Base-by-base conservation (phyloP, 2,888 invertebrate genomes). In the Synanthedon andrenaeformis region DNA sequence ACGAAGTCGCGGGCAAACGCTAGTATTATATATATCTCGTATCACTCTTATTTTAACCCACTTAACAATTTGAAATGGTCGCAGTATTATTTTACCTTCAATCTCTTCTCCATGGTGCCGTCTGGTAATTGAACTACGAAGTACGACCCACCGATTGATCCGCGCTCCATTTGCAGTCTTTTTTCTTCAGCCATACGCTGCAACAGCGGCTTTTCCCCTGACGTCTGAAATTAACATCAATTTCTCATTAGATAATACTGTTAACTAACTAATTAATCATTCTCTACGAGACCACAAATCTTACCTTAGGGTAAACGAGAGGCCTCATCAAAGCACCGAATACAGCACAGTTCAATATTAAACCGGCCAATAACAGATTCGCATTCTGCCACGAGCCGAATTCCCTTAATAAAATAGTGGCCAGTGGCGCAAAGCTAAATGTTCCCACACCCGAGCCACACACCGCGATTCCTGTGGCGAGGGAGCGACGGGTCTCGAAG, bases 381-480 rank as follows among this genome's bases (percentile, higher is more conserved):
- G 97, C 94, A 62, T 93, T 95, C 79, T 94, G 93, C 98, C 98
- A 98, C 55, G 91, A 91, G 50, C 91, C 92, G 70, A 93, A 96
- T 51, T 91, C 81, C 45, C 93, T 90, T 51, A 98, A 86, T 55
- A 98, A 86, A 59, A 91, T 88, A 6, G 93, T 91, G 13, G 97
- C 96, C 42, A 98, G 88, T 0, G 98, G 98, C 0, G 98, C 97
- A 74, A 98, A 98, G 51, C 95, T 92, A 80, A 98, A 98, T 2
- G 98, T 98, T 51, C 98, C 98, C 2, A 88, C 87, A 3, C 98
- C 98, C 0, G 97, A 97, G 6, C 98, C 98, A 73, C 98, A 98
- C 0, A 98, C 98, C 0, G 98, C 98, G 56, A 96, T 95, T 53
- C 93, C 98, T 53, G 98, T 98, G 51, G 98, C 98, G 60, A 98